These are phyloP conservation scores for Drosophila rhopaloa DNA, from an alignment of 1,140 invertebrate genomes.

Conservation along the genomic window DNA sequence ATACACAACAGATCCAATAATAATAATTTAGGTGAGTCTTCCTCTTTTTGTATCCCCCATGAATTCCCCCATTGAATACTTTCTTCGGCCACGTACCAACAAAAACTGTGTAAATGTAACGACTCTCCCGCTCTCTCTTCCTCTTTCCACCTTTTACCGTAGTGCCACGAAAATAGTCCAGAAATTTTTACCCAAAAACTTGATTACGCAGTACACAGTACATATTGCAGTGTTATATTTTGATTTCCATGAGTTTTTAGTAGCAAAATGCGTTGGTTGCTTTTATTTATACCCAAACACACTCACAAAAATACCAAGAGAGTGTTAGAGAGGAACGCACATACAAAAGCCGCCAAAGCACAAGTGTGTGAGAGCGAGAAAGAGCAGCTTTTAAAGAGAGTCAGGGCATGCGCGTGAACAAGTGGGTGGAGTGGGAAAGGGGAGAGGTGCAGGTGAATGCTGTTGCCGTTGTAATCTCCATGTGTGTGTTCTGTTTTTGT, in stretches of 20 bases:
- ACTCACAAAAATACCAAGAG: constrained; percentile 21
- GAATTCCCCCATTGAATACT: constrained; percentile 3
- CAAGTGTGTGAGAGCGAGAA: constrained; percentile 50
- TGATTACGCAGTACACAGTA: constrained; percentile 75
- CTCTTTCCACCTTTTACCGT: neutral
- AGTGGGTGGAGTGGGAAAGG: constrained; percentile 4
- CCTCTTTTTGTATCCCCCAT: constrained; percentile 12
- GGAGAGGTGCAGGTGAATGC: constrained; percentile 59
- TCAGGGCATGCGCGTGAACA: constrained; percentile 55
- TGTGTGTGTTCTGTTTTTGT: constrained; percentile 40
- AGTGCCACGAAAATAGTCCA: constrained; percentile 62
- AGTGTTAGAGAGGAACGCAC: constrained; percentile 1
- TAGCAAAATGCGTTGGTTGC: constrained; percentile 80
- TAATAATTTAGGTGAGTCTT: constrained; percentile 66
- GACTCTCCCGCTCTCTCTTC: constrained; percentile 7
- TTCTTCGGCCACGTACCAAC: constrained; percentile 38
- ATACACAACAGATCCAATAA: constrained; percentile 26
- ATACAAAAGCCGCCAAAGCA: constrained; percentile 33
- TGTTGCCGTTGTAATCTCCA: constrained; percentile 56
- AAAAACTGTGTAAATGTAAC: constrained; percentile 71
- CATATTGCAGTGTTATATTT: constrained; percentile 41
- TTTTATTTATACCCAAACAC: constrained; percentile 76
- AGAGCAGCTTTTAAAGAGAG: constrained; percentile 56
- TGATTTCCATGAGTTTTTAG: constrained; percentile 61
- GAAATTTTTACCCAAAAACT: constrained; percentile 55